phyloP scores from a whole-genome alignment of 2,888 invertebrate genomes.

The Pediacus dermestoides region DNA sequence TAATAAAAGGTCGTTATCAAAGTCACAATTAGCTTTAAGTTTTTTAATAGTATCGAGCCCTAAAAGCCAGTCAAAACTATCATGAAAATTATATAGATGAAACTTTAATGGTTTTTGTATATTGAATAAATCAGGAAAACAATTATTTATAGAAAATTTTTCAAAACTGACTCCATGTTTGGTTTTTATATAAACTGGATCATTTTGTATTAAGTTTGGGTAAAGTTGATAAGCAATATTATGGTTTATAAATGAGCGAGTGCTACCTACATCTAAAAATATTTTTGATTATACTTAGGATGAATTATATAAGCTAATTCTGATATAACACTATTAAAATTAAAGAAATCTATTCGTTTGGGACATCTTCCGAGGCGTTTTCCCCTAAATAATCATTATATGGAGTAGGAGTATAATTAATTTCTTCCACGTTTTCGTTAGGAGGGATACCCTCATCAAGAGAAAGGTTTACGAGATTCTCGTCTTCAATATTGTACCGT shows the following conservation, averaged over 20 bases:
- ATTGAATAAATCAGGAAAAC: too few relatives aligned
- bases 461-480: too few relatives aligned
- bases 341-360: slow-evolving; percentile 1
- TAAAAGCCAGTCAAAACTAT: too few relatives aligned
- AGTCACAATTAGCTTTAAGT: too few relatives aligned
- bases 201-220: slow-evolving; percentile 3
- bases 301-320: slow-evolving; percentile 8
- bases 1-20: too few relatives aligned
- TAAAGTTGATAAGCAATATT: slow-evolving; percentile 8
- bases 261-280: slow-evolving; percentile 18
- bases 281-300: slow-evolving; percentile 6
- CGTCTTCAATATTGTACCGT: background rate
- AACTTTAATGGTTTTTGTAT: too few relatives aligned
- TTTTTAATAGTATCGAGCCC: too few relatives aligned
- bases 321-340: background rate
- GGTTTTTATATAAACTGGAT: slow-evolving; percentile 6
- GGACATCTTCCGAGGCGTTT: background rate
- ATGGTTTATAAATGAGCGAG: slow-evolving; percentile 21
- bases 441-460: too few relatives aligned
- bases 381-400: slow-evolving; percentile 4
- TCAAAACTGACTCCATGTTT: background rate
- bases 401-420: background rate
- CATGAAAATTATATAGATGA: too few relatives aligned
- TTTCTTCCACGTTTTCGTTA: background rate
- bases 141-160: background rate